Evolutionary conservation across 92 coral and sea anemone species (phyloP), one percentile per base, ranked within the genome.

Genomic region (Zoanthus sansibaricus): DNA sequence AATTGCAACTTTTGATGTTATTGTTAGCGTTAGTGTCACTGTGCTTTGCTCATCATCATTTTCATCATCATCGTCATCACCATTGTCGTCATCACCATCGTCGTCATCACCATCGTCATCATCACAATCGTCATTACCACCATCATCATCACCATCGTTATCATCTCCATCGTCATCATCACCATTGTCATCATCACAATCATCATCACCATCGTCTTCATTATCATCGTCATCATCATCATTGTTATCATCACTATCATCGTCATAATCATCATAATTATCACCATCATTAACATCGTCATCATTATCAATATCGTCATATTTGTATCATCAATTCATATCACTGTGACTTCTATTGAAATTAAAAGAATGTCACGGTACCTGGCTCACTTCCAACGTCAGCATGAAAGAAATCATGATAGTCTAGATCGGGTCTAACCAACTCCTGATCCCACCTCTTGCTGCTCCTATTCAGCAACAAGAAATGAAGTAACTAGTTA

Each of bases 301-400:
- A 7, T 7, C 55, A 11, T 49, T 5, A n/a, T n/a, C n/a, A 49
- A 7, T 1, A 49, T 49, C 12, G 12, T 11, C 9, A 7, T 7
- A 5, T 9, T 49, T 11, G 10, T 7, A 49, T 49, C 42, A 49
- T 2, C 55, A 49, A 37, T 37, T 49, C 4, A 5, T 11, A 49
- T 7, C 10, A 7, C 16, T 62, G 69, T n/a, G n/a, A n/a, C 20
- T 7, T 62, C 8, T 25, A 6, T 7, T 62, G 69, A 1, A 69
- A 69, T 10, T 15, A 46, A 11, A 69, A 3, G 5, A 14, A 30
- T 69, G 0, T 10, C 42, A 25, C 42, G 4, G 42, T 72, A 96
- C 99, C 98, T 77, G 93, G 92, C 71, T 95, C 99, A 47, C 92
- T 98, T 71, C 99, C 99, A 62, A 94, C 90, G 16, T 88, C 79